phyloP scores from a whole-genome alignment of 2,888 invertebrate genomes.

The Hirtodrosophila trivittata region DNA sequence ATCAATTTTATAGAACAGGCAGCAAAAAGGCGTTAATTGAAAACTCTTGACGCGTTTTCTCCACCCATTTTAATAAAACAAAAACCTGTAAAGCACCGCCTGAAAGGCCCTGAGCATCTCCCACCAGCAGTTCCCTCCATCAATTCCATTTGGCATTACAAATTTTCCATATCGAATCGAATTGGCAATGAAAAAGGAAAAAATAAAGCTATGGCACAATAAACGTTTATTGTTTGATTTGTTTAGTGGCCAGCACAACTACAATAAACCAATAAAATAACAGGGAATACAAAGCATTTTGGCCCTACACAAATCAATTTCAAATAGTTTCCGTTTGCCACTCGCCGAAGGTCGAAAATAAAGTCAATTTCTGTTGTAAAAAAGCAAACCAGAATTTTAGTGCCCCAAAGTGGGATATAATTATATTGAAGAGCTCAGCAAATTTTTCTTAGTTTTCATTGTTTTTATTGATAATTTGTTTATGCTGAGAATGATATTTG shows the following conservation, averaged over 20 bases:
- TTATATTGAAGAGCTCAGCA: slow-evolving; percentile 14
- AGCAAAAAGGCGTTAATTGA: slow-evolving; percentile 61
- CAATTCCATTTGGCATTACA: slow-evolving; percentile 9
- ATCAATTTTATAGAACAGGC: slow-evolving; percentile 37
- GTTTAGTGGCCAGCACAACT: slow-evolving; percentile 63
- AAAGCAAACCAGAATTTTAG: slow-evolving; percentile 48
- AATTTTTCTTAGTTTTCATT: slow-evolving; percentile 19
- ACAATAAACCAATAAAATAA: slow-evolving; percentile 11
- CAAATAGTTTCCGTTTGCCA: slow-evolving; percentile 27
- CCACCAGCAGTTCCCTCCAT: background rate
- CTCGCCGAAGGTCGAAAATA: slow-evolving; percentile 58
- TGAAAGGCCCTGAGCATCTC: background rate
- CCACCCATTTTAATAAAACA: slow-evolving; percentile 18
- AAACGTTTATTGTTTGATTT: slow-evolving; percentile 75
- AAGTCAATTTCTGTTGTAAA: slow-evolving; percentile 56
- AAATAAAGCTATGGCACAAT: slow-evolving; percentile 46
- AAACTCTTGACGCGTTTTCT: slow-evolving; percentile 44
- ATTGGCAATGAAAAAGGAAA: slow-evolving; percentile 72
- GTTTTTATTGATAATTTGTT: slow-evolving; percentile 52
- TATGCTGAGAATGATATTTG: slow-evolving; percentile 58
- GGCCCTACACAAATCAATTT: slow-evolving; percentile 68
- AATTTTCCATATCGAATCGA: slow-evolving; percentile 48
- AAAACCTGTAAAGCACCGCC: background rate
- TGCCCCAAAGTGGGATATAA: slow-evolving; percentile 34
- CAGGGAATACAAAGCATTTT: slow-evolving; percentile 61